Conservation (phyloP, 35 echinoderm and acorn worm species). For the Apostichopus parvimensis region DNA sequence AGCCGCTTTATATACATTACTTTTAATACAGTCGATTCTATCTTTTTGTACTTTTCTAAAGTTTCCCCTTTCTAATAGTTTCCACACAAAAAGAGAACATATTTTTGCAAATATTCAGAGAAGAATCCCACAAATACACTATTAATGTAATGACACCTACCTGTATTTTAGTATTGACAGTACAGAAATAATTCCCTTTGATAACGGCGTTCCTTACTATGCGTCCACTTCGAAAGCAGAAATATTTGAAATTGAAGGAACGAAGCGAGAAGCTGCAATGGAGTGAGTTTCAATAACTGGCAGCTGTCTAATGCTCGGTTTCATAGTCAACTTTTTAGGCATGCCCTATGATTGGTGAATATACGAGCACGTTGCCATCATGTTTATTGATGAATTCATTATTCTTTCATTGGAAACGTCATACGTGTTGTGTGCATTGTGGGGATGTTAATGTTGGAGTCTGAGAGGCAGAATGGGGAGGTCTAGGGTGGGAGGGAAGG, state of each 20-base stretch:
- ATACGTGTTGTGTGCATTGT: too few species aligned
- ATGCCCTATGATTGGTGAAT: background rate
- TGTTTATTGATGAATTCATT: constrained; percentile 9
- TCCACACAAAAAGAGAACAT: too few species aligned
- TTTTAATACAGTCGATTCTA: too few species aligned
- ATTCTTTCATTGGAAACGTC: background rate
- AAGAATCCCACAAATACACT: too few species aligned
- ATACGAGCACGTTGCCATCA: background rate
- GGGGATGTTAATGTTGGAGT: too few species aligned
- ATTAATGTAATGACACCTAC: background rate
- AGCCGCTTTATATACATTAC: too few species aligned
- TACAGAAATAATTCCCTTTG: background rate
- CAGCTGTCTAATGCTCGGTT: background rate
- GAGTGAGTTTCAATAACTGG: constrained; percentile 3
- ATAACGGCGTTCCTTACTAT: background rate
- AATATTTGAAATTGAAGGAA: background rate
- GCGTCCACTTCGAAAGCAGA: background rate
- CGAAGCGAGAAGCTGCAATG: background rate
- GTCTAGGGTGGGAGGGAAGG: too few species aligned
- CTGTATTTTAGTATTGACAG: background rate
- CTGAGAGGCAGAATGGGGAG: too few species aligned
- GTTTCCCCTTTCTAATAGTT: too few species aligned
- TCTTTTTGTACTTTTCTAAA: too few species aligned
- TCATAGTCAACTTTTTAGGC: background rate
- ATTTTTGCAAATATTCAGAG: too few species aligned